Conservation (phyloP, 2,113 vertebrate species). For the Eclectus roratus region DNA sequence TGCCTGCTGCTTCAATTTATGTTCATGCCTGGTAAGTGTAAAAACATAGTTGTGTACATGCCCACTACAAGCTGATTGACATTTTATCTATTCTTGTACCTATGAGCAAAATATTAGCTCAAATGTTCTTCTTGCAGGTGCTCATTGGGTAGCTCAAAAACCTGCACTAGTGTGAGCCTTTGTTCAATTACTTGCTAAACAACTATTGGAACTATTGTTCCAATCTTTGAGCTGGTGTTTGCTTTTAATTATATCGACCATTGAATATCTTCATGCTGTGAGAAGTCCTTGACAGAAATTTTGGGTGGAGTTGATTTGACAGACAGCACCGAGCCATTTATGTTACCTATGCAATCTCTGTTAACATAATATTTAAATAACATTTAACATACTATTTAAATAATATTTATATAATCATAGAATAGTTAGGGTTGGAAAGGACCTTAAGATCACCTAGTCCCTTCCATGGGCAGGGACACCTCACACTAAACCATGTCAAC, state of each 20-base stretch:
- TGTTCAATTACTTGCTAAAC: not conserved
- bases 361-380: not conserved
- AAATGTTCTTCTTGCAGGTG: not conserved
- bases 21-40: not conserved
- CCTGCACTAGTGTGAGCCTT: rapidly evolving
- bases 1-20: not conserved
- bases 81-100: not conserved
- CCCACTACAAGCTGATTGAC: not conserved
- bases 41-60: not conserved
- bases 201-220: not conserved
- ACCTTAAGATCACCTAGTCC: not conserved
- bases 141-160: not conserved
- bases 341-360: not conserved
- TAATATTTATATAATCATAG: not conserved
- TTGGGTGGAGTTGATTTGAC: not conserved
- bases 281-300: not conserved
- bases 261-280: not conserved
- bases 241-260: not conserved
- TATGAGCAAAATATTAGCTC: not conserved
- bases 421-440: not conserved
- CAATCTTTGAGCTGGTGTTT: not conserved
- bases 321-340: not conserved
- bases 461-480: not conserved
- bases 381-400: not conserved
- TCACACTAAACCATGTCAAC: too few relatives aligned